Evolutionary conservation across 2,797 vertebrate genomes (phyloP).

Genomic region (Chaetophractus vellerosus): DNA sequence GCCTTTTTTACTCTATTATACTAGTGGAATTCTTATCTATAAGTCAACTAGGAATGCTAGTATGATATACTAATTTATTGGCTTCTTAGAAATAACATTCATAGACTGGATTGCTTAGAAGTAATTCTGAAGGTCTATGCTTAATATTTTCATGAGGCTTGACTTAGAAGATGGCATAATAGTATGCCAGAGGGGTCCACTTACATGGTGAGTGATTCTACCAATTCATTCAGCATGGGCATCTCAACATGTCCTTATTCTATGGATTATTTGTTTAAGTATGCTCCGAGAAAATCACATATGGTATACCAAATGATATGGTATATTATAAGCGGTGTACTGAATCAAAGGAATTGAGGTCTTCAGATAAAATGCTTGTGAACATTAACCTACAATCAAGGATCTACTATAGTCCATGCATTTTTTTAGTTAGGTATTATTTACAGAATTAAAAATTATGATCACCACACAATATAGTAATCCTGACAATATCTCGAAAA

Average conservation of each 20-base stretch:
- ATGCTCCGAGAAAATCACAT: conserved; percentile 41
- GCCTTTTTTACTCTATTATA: not conserved
- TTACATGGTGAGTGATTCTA: not conserved
- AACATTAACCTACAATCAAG: conserved; percentile 8
- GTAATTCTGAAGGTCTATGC: not conserved
- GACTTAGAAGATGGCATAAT: not conserved
- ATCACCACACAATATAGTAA: conserved; percentile 21
- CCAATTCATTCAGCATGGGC: not conserved
- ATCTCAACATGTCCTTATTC: not conserved
- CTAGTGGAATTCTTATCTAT: not conserved
- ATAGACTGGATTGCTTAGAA: not conserved
- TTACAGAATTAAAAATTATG: conserved; percentile 49
- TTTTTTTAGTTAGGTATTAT: conserved; percentile 24
- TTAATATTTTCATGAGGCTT: not conserved
- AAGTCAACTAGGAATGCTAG: conserved; percentile 13
- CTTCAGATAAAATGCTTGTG: conserved; percentile 9
- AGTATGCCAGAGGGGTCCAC: not conserved
- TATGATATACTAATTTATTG: not conserved
- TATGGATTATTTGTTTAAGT: not conserved
- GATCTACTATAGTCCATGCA: not conserved
- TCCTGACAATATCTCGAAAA: conserved; percentile 48
- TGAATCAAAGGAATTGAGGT: not conserved
- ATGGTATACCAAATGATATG: too few species aligned
- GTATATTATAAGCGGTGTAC: not conserved
- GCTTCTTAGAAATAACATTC: conserved; percentile 27